A percentile compares a stretch with the other conserved stretches of the same genome.
Conservation (phyloP, 92 coral and sea anemone species). For the Siderastrea radians region DNA sequence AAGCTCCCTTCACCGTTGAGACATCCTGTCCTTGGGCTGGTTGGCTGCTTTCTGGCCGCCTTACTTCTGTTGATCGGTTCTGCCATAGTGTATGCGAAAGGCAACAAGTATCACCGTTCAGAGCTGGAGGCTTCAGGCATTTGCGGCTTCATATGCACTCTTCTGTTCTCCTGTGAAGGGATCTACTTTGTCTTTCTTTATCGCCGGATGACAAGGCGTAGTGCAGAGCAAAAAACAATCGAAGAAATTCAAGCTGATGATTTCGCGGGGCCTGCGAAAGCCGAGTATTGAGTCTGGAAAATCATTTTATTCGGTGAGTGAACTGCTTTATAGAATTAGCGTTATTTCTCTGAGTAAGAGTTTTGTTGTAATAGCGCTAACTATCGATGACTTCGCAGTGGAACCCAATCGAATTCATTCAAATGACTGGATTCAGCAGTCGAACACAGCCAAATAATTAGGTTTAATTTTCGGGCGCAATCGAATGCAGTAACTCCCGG, state of each 20-base stretch:
- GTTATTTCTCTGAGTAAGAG: too few species aligned
- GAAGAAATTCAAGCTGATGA: conserved; percentile 68
- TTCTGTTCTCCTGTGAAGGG: conserved; percentile 78
- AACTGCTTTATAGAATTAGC: too few species aligned
- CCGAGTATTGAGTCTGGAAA: conserved; percentile 13
- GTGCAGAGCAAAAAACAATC: conserved; percentile 1
- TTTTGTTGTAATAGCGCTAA: too few species aligned
- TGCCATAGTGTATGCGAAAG: conserved; percentile 67
- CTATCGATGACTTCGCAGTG: too few species aligned
- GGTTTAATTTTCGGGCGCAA: too few species aligned
- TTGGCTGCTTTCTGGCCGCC: conserved; percentile 68
- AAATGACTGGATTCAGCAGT: too few species aligned
- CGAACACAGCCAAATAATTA: too few species aligned
- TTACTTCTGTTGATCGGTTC: conserved; percentile 79
- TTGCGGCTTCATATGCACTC: conserved; percentile 84
- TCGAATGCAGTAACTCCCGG: too few species aligned
- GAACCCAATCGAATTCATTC: too few species aligned
- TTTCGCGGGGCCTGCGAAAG: conserved; percentile 55
- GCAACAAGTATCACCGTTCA: background rate
- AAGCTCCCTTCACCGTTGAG: conserved; percentile 83
- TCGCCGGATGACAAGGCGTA: conserved; percentile 63
- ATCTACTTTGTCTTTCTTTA: conserved; percentile 66
- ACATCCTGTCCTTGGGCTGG: conserved; percentile 77
- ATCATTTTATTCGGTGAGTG: background rate
- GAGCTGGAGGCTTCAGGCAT: conserved; percentile 71